Evolutionary conservation across 2,888 invertebrate genomes (phyloP), one percentile per base, ranked within the genome.

Genomic region (Pristionchus japonicus): DNA sequence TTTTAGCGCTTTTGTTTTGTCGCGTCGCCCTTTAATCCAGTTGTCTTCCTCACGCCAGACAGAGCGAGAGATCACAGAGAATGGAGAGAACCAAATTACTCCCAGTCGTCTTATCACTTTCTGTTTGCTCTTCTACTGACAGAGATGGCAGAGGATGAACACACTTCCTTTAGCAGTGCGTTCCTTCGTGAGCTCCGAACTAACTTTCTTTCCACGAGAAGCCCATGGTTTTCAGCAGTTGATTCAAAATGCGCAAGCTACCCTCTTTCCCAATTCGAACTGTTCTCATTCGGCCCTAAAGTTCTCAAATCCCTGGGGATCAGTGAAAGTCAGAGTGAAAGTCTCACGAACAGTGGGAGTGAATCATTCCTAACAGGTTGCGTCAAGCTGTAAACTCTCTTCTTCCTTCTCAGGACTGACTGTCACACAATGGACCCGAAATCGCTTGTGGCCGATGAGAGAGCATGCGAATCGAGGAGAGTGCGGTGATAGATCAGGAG

Each of bases 1-100:
- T 77, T 77, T 77, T 77, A n/a, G 77, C 77, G 77, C 77, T 47
- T 77, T 77, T 77, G 77, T 77, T 77, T n/a, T 77, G 77, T 27
- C 43, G 27, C 43, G n/a, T n/a, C 15, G 15, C 31, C n/a, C n/a
- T n/a, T n/a, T n/a, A n/a, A 70, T 70, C 70, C 70, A 70, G 70
- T 70, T 37, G 70, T 20, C 37, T 70, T 70, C 37, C 37, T 17
- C 23, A n/a, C 6, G 9, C 4, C 20, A n/a, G 23, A 23, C 0
- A 9, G 17, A 52, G 0, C n/a, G 57, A 57, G 57, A 57, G 57
- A 57, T 7, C 23, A 3, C 0, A 9, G 23, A 57, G 23, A 57
- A 57, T 57, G 57, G 7, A 57, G 57, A n/a, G 57, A 57, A 11
- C 57, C 23, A 57, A 3, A n/a, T n/a, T n/a, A n/a, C n/a, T 57